Evolutionary conservation across 2,888 invertebrate genomes (phyloP).

Genomic region (Trachelus tabidus): DNA sequence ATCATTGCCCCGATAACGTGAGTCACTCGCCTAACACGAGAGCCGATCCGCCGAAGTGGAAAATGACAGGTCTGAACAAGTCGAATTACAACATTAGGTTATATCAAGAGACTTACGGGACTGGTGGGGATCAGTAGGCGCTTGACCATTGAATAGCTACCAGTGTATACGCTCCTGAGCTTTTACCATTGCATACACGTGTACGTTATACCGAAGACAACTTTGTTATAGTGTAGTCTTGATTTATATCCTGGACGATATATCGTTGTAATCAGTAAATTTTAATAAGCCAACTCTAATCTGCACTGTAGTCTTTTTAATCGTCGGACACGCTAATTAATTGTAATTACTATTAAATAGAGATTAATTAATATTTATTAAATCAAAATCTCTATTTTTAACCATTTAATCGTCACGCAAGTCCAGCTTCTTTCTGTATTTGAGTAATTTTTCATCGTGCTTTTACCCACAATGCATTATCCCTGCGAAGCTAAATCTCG

Average conservation of each 20-base stretch:
- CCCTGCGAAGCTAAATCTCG: not conserved
- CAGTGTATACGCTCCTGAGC: not conserved
- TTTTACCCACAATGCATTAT: not conserved
- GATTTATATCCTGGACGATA: not conserved
- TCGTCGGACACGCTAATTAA: not conserved
- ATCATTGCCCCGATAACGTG: not conserved
- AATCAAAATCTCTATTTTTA: not conserved
- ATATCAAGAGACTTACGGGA: not conserved
- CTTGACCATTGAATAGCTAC: slow-evolving; percentile 44
- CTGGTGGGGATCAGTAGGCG: slow-evolving; percentile 42
- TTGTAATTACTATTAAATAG: not conserved
- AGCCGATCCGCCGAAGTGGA: not conserved
- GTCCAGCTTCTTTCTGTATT: not conserved
- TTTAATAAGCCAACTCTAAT: not conserved
- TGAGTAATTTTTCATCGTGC: no score
- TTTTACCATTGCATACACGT: not conserved
- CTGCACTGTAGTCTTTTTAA: not conserved
- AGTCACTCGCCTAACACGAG: not conserved
- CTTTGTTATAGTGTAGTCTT: not conserved
- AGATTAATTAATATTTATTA: not conserved
- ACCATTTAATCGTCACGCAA: no score
- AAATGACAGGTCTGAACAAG: not conserved
- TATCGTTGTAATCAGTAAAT: not conserved
- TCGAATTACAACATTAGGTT: not conserved
- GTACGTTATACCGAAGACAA: not conserved